Conservation (phyloP, 2,113 vertebrate species). For the Cynopterus brachyotis region DNA sequence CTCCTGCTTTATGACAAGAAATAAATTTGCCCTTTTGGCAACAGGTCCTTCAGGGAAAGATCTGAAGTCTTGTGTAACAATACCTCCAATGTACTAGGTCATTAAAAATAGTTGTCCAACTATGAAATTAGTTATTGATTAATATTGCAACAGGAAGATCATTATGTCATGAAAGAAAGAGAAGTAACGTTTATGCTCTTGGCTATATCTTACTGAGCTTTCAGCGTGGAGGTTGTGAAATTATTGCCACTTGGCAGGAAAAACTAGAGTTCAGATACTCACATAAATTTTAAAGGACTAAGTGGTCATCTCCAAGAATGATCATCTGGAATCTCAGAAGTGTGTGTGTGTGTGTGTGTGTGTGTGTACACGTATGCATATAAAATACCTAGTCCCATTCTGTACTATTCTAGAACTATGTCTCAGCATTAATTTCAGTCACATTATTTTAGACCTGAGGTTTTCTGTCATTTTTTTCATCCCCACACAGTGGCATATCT, state of each 20-base stretch:
- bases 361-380: neutral
- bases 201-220: neutral
- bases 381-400: neutral
- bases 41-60: constrained; percentile 81
- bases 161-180: constrained; percentile 71
- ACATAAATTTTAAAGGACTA: neutral
- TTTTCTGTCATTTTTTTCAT: neutral
- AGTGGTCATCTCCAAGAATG: neutral
- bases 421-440: neutral
- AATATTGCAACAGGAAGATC: constrained; percentile 81
- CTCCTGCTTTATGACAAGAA: constrained; percentile 79
- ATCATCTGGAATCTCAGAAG: neutral
- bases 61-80: constrained; percentile 75
- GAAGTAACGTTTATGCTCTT: constrained; percentile 1
- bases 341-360: too few species aligned
- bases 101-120: constrained; percentile 86
- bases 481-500: neutral
- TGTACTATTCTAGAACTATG: neutral
- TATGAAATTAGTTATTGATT: constrained; percentile 88
- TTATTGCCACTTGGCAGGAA: constrained; percentile 27
- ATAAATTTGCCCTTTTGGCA: constrained; percentile 83
- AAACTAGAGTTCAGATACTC: neutral
- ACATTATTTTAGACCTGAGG: neutral
- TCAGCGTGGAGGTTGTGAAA: neutral
- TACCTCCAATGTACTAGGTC: constrained; percentile 78